Evolutionary conservation across 2,113 vertebrate genomes (phyloP).

Genomic region (cattle (Bos taurus)): ARS-UCD2.0 NC_037332.1:19426501-19427000

Average conservation of each 20-base stretch:
- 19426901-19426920: too few relatives aligned
- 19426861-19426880: background rate
- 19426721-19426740: background rate
- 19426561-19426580: background rate
- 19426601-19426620: background rate
- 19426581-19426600: background rate
- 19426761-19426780: background rate
- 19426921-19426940: too few relatives aligned
- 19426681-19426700: background rate
- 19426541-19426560: background rate
- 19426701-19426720: background rate
- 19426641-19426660: background rate
- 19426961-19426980: too few relatives aligned
- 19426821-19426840: background rate
- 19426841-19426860: background rate
- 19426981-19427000: too few relatives aligned
- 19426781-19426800: background rate
- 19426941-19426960: too few relatives aligned
- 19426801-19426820: background rate
- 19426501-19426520: background rate
- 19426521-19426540: background rate
- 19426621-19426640: background rate
- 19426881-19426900: too few relatives aligned
- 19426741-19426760: background rate
- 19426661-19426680: background rate